Base-by-base conservation (phyloP, 1,140 invertebrate genomes). In the Drosophila bocki region DNA sequence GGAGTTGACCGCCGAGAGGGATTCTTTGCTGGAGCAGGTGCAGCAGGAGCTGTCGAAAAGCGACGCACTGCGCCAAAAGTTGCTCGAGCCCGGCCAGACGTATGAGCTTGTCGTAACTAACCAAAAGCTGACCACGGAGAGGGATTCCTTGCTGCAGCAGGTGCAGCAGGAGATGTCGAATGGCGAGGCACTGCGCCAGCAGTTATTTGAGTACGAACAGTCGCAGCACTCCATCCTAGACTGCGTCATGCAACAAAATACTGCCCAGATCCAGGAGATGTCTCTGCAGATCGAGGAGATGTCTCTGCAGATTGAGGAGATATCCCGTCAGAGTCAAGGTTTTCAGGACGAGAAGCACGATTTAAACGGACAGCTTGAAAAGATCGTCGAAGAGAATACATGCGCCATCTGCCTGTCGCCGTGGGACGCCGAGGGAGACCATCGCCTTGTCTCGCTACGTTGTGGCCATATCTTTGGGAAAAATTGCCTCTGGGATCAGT, bases 381-480 rank as follows among this genome's bases (percentile, higher is more conserved):
- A 12, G 26, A 59, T 59, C 9, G 3, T 2, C 5, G 15, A 37
- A 0, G 26, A 37, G 7, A 61, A 39, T 8, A 26, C 8, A 1
- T 74, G 68, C 12, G 13, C 47, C 17, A 41, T 74, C 7, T 72
- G 70, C 41, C 4, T 33, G 1, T 17, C 37, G 19, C 22, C 47
- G 4, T 72, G 56, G 45, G 47, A 26, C 6, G 8, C 47, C 1
- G 4, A 32, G 1, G 68, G 70, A 3, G 2, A 12, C 7, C 56
- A 74, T 42, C 67, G 70, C 2, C 2, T 61, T n/a, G 47, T 61
- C 9, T 53, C 67, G 5, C 9, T 74, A 7, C 8, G 3, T 19
- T 74, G 70, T 22, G 70, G 70, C 2, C 70, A 74, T 33, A 17
- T 74, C 0, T 74, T 74, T 29, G 70, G 70, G 1, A 13, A 61